These are phyloP conservation scores for Percopsis omiscomaycus DNA, from an alignment of 2,797 vertebrate genomes.

Conservation along the genomic window DNA sequence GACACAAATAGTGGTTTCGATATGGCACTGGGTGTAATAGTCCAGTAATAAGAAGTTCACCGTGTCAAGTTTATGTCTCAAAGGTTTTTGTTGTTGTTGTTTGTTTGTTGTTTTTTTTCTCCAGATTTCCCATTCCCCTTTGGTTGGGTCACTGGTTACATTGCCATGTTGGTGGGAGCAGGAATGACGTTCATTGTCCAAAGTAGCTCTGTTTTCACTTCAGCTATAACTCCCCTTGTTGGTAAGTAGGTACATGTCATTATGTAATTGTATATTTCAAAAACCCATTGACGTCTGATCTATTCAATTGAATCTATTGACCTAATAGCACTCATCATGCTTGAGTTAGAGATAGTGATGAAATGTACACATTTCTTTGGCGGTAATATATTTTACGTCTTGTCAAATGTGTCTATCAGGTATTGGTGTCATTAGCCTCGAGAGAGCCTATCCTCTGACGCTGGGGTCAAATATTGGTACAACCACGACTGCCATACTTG, in stretches of 20 bases:
- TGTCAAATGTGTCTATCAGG: slow-evolving; percentile 67
- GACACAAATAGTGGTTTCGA: slow-evolving; percentile 44
- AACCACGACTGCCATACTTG: slow-evolving; percentile 93
- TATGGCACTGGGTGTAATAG: background rate
- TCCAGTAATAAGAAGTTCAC: background rate
- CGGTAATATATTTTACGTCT: background rate
- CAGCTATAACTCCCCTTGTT: slow-evolving; percentile 93
- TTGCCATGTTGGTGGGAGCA: slow-evolving; percentile 92
- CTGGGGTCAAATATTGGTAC: slow-evolving; percentile 96
- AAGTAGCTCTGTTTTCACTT: slow-evolving; percentile 98
- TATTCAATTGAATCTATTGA: too few species aligned
- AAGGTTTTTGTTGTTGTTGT: background rate
- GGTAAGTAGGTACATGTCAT: slow-evolving; percentile 75
- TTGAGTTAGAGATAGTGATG: too few species aligned
- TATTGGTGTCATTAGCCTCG: slow-evolving; percentile 92
- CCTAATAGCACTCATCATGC: too few species aligned
- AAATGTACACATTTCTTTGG: background rate
- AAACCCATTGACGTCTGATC: too few species aligned
- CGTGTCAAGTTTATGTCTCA: slow-evolving; percentile 14
- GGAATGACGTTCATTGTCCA: slow-evolving; percentile 98
- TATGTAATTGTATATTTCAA: too few species aligned
- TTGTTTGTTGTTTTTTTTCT: slow-evolving; percentile 15
- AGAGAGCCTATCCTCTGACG: slow-evolving; percentile 92
- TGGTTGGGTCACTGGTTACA: slow-evolving; percentile 90
- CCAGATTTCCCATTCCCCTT: slow-evolving; percentile 97